Percentiles rank a stretch among this genome's conserved stretches.
Conservation (phyloP, 1,140 invertebrate genomes). For the Drosophila ficusphila region DNA sequence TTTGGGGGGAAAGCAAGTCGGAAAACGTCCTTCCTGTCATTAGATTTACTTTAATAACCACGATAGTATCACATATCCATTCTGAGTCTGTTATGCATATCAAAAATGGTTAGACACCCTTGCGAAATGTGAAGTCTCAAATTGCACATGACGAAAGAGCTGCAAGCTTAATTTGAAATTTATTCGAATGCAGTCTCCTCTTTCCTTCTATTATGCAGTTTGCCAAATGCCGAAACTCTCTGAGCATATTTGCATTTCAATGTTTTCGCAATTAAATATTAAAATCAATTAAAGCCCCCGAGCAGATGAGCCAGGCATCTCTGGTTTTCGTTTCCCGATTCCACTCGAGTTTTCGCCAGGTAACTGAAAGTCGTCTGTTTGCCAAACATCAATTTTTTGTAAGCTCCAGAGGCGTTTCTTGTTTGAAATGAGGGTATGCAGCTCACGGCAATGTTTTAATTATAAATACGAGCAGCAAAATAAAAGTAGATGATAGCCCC, state of each 20-base stretch:
- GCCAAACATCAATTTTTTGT: conserved; percentile 23
- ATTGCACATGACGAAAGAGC: not conserved
- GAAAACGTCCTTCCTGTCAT: not conserved
- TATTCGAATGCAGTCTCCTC: conserved; percentile 7
- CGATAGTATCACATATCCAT: not conserved
- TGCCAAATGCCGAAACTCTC: conserved; percentile 52
- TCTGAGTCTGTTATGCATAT: not conserved
- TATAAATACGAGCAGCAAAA: conserved; percentile 47
- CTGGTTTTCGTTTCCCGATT: not conserved
- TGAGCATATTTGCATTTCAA: conserved; percentile 61
- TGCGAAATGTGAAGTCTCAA: not conserved
- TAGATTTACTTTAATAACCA: not conserved
- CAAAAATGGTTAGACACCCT: not conserved
- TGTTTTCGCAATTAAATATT: conserved; percentile 76
- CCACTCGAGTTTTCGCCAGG: conserved; percentile 5
- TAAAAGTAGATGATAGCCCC: conserved; percentile 9
- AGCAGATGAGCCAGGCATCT: conserved; percentile 8
- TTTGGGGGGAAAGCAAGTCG: conserved; percentile 38
- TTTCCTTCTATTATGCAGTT: conserved; percentile 21
- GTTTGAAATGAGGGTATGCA: conserved; percentile 49
- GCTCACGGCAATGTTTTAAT: conserved; percentile 54
- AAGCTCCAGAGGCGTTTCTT: conserved; percentile 13
- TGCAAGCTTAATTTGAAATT: conserved; percentile 18
- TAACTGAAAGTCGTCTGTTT: conserved; percentile 18
- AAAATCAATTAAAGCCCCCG: conserved; percentile 72